Conservation (phyloP, 2,888 invertebrate genomes). For the Pegoplata infirma region DNA sequence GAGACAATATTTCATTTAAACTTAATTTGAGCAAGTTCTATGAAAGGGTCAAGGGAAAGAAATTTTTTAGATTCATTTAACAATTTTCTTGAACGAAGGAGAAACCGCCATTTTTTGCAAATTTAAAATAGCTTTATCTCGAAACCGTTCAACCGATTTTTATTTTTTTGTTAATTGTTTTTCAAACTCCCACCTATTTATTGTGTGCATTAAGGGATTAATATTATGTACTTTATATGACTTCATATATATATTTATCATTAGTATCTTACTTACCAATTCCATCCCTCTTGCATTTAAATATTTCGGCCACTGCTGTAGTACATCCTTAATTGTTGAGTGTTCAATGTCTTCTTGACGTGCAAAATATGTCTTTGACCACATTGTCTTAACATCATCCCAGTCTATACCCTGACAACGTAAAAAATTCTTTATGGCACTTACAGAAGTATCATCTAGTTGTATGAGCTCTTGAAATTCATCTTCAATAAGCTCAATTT, state of each 20-base stretch:
- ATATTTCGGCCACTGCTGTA: conserved; percentile 63
- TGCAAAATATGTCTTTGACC: conserved; percentile 59
- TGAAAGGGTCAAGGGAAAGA: too few relatives aligned
- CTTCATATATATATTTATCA: background rate
- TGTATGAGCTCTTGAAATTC: conserved; percentile 47
- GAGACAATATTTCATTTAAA: too few relatives aligned
- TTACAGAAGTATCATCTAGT: conserved; percentile 57
- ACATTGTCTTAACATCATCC: conserved; percentile 63
- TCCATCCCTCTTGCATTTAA: conserved; percentile 60
- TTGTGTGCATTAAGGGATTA: too few relatives aligned
- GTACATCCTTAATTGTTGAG: conserved; percentile 51
- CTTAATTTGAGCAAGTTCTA: too few relatives aligned
- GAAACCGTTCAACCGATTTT: too few relatives aligned
- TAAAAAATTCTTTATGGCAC: conserved; percentile 60
- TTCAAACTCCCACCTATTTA: too few relatives aligned
- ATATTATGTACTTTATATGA: background rate
- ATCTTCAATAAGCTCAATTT: conserved; percentile 51
- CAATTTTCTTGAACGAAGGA: too few relatives aligned
- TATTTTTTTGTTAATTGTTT: too few relatives aligned
- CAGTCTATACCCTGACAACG: conserved; percentile 61
- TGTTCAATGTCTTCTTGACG: conserved; percentile 61
- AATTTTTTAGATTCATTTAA: too few relatives aligned
- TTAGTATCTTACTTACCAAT: conserved; percentile 39
- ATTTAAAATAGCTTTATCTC: too few relatives aligned
- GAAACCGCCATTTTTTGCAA: too few relatives aligned